A percentile compares a stretch with the other conserved stretches of the same genome.
Evolutionary conservation across 2,113 vertebrate species (phyloP).

Genomic region (Empidonax alnorum): DNA sequence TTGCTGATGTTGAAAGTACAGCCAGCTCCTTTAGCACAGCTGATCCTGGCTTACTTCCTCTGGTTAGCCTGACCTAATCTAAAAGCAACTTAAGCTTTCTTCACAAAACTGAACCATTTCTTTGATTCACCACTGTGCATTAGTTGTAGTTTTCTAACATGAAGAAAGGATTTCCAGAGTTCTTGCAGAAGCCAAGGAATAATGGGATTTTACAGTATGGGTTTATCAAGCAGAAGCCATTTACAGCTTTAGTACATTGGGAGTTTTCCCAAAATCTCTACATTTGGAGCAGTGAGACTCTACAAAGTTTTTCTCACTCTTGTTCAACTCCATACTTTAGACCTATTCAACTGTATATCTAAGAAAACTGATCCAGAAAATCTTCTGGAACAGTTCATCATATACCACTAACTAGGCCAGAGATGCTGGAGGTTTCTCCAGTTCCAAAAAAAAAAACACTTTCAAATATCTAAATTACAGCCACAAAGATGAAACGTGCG

Average conservation of each 20-base stretch:
- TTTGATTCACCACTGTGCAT: neutral
- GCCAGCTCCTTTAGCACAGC: neutral
- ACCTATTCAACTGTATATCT: neutral
- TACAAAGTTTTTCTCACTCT: neutral
- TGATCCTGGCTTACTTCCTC: neutral
- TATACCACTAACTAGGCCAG: neutral
- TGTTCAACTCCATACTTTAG: neutral
- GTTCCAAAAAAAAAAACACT: neutral
- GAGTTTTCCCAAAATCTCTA: neutral
- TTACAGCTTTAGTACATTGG: neutral
- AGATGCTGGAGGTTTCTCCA: neutral
- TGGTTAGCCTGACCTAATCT: neutral
- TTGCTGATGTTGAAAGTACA: neutral
- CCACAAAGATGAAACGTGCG: neutral
- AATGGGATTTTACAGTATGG: neutral
- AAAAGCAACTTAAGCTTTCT: neutral
- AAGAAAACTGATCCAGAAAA: neutral
- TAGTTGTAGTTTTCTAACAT: neutral
- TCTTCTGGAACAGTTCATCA: neutral
- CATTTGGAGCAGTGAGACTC: neutral
- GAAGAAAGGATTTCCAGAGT: neutral
- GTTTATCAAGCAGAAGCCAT: neutral
- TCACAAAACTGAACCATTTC: neutral
- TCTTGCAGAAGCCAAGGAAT: neutral
- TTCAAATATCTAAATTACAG: neutral